phyloP scores from a whole-genome alignment of 2,797 vertebrate genomes.

The Schizopygopsis malacanthus region DNA sequence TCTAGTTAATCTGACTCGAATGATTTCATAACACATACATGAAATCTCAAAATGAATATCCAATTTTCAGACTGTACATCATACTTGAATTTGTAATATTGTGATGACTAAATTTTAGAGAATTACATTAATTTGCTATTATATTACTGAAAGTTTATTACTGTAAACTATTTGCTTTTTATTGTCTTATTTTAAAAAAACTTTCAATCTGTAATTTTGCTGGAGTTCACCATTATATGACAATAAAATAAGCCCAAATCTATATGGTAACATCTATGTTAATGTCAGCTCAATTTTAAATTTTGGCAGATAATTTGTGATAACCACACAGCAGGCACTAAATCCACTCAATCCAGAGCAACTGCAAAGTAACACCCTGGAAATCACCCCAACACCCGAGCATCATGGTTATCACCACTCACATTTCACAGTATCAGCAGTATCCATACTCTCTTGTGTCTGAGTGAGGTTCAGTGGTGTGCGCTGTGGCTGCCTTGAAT shows the following conservation, averaged over 20 bases:
- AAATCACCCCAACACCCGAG: not conserved
- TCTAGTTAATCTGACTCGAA: not conserved
- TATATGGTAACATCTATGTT: not conserved
- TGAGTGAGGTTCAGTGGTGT: conserved; percentile 17
- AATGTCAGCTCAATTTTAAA: not conserved
- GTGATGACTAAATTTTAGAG: too few species aligned
- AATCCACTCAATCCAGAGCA: not conserved
- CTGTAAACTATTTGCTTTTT: too few species aligned
- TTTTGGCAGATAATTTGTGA: not conserved
- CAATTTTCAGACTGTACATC: not conserved
- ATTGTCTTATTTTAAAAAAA: too few species aligned
- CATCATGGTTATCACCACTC: not conserved
- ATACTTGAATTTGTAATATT: too few species aligned
- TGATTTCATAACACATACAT: not conserved
- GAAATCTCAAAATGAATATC: not conserved
- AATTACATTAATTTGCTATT: not conserved
- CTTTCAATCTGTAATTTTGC: not conserved
- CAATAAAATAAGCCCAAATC: not conserved
- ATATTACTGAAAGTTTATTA: not conserved
- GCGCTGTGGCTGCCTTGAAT: not conserved
- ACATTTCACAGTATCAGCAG: conserved; percentile 13
- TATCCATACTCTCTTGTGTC: not conserved
- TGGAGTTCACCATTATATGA: not conserved
- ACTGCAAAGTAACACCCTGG: not conserved
- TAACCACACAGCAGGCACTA: not conserved